Percentiles rank a stretch among this genome's conserved stretches.
Evolutionary conservation across 1,140 invertebrate genomes (phyloP).

Genomic region (Drosophila elegans): DNA sequence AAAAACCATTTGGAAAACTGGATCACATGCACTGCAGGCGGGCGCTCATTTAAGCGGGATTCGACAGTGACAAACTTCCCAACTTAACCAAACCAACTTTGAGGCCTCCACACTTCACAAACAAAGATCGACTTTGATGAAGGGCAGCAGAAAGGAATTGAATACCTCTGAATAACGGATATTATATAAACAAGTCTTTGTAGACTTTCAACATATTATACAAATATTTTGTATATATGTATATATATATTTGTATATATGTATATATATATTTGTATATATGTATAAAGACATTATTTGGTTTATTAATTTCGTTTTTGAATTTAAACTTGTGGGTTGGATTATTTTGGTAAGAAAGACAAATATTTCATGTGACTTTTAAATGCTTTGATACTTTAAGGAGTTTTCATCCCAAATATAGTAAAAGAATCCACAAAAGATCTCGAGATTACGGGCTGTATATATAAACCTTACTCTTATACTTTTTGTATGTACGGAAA

Average conservation of each 20-base stretch:
- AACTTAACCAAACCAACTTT: slow-evolving; percentile 14
- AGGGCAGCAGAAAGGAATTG: slow-evolving; percentile 24
- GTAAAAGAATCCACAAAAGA: background rate
- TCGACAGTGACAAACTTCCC: slow-evolving; percentile 27
- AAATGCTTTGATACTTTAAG: too few species aligned
- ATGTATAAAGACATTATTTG: too few species aligned
- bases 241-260: too few species aligned
- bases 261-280: too few species aligned
- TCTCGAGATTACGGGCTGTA: background rate
- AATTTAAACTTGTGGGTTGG: too few species aligned
- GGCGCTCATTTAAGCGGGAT: slow-evolving; percentile 27
- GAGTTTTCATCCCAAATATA: background rate
- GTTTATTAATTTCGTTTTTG: too few species aligned
- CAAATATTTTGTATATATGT: too few species aligned
- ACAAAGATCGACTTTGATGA: slow-evolving; percentile 50
- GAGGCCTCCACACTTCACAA: slow-evolving; percentile 2
- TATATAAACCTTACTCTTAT: background rate
- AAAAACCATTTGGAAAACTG: slow-evolving; percentile 37
- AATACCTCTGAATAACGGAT: background rate
- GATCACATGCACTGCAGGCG: slow-evolving; percentile 37
- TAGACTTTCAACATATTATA: background rate
- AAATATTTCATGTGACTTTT: background rate
- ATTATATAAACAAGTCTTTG: slow-evolving; percentile 8
- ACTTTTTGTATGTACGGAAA: too few species aligned
- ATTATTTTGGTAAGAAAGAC: background rate